Conservation (phyloP, 2,113 vertebrate species). For the Sakesphorus luctuosus region DNA sequence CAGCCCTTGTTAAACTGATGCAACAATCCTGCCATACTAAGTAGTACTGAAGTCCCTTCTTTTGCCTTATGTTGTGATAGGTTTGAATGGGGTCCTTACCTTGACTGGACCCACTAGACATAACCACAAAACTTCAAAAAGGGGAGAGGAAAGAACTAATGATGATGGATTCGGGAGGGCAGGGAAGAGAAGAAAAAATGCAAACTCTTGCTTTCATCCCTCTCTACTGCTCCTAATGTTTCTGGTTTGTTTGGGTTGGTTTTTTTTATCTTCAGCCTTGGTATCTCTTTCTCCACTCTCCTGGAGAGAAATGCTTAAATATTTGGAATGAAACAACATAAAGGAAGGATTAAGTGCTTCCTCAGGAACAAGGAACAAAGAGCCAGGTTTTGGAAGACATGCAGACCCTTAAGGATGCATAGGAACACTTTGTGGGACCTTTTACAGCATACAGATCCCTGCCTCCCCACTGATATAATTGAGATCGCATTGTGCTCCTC, state of each 20-base stretch:
- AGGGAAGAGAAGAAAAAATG: not conserved
- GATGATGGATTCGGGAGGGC: not conserved
- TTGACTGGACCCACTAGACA: not conserved
- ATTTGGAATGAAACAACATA: not conserved
- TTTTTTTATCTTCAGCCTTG: not conserved
- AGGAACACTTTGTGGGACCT: not conserved
- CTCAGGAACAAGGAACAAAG: not conserved
- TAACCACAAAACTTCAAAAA: not conserved
- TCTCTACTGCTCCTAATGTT: not conserved
- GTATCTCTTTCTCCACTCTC: not conserved
- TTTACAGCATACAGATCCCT: not conserved
- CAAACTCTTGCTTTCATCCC: not conserved
- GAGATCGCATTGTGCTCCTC: not conserved
- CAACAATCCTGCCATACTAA: not conserved
- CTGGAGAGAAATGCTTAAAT: not conserved
- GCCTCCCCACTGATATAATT: not conserved
- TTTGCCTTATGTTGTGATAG: not conserved
- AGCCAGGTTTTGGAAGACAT: not conserved
- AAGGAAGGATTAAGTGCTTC: not conserved
- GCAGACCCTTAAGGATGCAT: not conserved
- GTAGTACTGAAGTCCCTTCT: not conserved
- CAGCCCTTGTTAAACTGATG: not conserved
- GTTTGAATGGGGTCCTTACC: not conserved
- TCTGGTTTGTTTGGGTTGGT: not conserved
- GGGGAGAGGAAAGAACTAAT: not conserved